These are phyloP conservation scores for Pogonomyrmex barbatus DNA, from an alignment of 1,140 invertebrate species.

Conservation along the genomic window DNA sequence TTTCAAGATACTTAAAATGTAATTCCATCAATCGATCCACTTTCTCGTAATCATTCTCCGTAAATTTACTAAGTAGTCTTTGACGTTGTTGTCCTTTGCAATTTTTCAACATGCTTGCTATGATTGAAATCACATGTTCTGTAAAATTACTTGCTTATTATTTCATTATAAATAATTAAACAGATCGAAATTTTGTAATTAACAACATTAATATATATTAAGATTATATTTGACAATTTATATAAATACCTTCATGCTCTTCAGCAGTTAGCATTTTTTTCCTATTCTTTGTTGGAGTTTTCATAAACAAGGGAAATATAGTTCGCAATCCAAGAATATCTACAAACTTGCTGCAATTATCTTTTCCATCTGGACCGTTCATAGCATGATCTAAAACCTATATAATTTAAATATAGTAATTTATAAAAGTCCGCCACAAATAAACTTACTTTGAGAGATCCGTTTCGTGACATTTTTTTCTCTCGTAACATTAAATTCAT, in stretches of 20 bases:
- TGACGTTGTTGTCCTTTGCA: conserved; percentile 96
- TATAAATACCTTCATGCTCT: conserved; percentile 93
- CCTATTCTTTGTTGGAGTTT: conserved; percentile 96
- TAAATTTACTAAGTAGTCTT: conserved; percentile 97
- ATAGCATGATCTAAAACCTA: conserved; percentile 96
- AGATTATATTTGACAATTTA: background rate
- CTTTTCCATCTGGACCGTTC: conserved; percentile 95
- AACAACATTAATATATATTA: conserved; percentile 16
- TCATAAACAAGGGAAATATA: conserved; percentile 99
- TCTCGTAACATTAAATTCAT: conserved; percentile 99
- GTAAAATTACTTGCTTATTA: conserved; percentile 73
- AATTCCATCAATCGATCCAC: conserved; percentile 98
- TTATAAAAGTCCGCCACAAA: background rate
- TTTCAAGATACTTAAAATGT: conserved; percentile 98
- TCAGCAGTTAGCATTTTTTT: conserved; percentile 94
- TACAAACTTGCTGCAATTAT: conserved; percentile 99
- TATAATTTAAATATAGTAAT: conserved; percentile 36
- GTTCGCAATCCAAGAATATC: conserved; percentile 98
- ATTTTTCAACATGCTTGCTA: conserved; percentile 96
- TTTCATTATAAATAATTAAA: background rate
- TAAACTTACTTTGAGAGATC: conserved; percentile 93
- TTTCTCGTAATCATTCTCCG: conserved; percentile 99
- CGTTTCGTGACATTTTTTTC: conserved; percentile 98
- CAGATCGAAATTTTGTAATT: background rate
- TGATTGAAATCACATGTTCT: conserved; percentile 98